Conservation (phyloP, 2,797 vertebrate species). For the Cryptoblepharus egeriae region DNA sequence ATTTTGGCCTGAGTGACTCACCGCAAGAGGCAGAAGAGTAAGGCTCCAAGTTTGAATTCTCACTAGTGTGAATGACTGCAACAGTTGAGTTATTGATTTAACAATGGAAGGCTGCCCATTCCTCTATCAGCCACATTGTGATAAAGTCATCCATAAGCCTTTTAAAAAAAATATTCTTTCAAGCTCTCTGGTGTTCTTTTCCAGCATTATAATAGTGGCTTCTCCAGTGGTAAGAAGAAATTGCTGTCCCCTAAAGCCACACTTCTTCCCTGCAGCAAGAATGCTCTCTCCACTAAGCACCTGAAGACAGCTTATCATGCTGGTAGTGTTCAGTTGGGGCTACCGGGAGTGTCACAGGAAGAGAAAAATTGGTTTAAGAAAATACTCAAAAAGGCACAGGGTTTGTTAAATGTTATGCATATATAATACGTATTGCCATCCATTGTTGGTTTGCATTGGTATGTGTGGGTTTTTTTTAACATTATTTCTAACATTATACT, state of each 20-base stretch:
- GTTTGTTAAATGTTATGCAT: not conserved
- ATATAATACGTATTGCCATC: not conserved
- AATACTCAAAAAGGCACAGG: not conserved
- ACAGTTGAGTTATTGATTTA: not conserved
- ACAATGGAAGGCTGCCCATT: not conserved
- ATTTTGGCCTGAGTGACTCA: too few species aligned
- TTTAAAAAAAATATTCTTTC: not conserved
- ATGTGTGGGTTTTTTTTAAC: not conserved
- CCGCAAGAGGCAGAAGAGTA: too few species aligned
- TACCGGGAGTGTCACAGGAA: not conserved
- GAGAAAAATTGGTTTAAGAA: not conserved
- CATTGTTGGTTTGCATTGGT: constrained; percentile 30
- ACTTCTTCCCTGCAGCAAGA: not conserved
- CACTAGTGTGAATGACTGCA: too few species aligned
- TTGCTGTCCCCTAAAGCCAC: not conserved
- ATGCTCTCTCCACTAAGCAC: not conserved
- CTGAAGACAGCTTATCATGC: not conserved
- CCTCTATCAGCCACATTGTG: not conserved
- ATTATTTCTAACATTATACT: constrained; percentile 28
- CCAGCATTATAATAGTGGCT: not conserved
- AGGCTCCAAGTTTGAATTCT: not conserved
- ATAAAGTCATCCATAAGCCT: not conserved
- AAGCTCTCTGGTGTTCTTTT: not conserved
- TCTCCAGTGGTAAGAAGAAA: not conserved
- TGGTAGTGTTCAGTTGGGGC: not conserved